Percentiles rank a stretch among this genome's conserved stretches.
phyloP scores from a whole-genome alignment of 2,113 vertebrate genomes.

The Sclerurus mexicanus region DNA sequence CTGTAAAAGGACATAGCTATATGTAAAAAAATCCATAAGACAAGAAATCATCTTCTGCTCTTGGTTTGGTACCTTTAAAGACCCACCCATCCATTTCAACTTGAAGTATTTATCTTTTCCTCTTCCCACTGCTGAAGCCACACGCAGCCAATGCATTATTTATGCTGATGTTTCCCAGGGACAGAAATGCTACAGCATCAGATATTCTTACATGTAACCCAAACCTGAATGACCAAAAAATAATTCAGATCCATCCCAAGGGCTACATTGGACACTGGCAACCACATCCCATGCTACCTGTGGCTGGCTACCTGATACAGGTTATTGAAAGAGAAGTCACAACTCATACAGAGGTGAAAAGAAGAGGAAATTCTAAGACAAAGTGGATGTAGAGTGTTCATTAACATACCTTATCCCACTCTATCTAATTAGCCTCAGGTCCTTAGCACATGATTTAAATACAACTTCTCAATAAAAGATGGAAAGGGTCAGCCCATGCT shows the following conservation, averaged over 20 bases:
- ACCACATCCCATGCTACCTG: not conserved
- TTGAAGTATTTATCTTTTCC: not conserved
- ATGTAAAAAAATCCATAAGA: not conserved
- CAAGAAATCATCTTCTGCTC: not conserved
- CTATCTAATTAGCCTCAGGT: not conserved
- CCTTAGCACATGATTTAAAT: not conserved
- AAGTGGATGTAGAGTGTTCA: not conserved
- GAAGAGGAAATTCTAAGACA: not conserved
- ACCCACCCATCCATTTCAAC: not conserved
- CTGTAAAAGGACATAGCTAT: not conserved
- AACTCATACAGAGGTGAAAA: not conserved
- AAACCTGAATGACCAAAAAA: not conserved
- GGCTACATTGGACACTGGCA: not conserved
- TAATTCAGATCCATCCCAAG: not conserved
- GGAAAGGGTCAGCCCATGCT: not conserved
- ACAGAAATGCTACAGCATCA: conserved; percentile 15
- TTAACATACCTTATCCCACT: not conserved
- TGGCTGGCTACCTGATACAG: not conserved
- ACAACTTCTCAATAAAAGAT: not conserved
- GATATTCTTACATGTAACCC: conserved; percentile 18
- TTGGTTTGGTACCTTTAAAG: not conserved
- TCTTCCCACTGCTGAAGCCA: not conserved
- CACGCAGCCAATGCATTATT: conserved; percentile 43
- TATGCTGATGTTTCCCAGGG: conserved; percentile 5
- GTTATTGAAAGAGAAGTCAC: not conserved